Percentiles rank a stretch among this genome's conserved stretches.
Evolutionary conservation across 1,140 invertebrate genomes (phyloP).

Genomic region (Leptinotarsa defecta): DNA sequence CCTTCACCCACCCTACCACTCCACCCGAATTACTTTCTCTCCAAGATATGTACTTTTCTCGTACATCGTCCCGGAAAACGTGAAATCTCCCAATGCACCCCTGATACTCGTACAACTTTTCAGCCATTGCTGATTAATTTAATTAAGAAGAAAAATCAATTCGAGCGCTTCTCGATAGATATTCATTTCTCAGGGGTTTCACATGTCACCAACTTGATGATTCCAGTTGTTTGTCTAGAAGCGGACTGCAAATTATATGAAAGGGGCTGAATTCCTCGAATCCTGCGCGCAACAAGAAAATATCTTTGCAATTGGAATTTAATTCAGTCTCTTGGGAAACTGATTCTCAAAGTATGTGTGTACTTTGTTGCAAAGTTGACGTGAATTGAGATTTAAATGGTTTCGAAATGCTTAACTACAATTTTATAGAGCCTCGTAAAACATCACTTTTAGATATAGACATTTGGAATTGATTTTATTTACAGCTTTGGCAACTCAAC

Average conservation of each 20-base stretch:
- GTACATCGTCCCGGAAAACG: slow-evolving; percentile 65
- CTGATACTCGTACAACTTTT: slow-evolving; percentile 80
- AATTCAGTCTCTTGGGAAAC: slow-evolving; percentile 1
- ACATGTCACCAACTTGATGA: not conserved
- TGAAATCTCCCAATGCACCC: slow-evolving; percentile 75
- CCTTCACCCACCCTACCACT: slow-evolving; percentile 52
- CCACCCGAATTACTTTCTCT: slow-evolving; percentile 63
- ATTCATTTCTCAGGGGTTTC: not conserved
- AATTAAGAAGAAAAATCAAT: not conserved
- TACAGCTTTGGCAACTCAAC: no score
- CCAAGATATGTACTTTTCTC: slow-evolving; percentile 64
- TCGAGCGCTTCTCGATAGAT: not conserved
- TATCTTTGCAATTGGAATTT: not conserved
- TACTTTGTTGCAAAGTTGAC: not conserved
- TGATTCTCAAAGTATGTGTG: not conserved
- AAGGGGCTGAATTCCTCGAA: not conserved
- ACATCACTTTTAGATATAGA: no score
- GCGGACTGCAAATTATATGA: not conserved
- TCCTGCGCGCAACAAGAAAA: not conserved
- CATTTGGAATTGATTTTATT: no score
- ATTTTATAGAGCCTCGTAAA: no score
- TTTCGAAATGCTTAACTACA: no score
- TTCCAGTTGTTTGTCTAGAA: slow-evolving; percentile 8
- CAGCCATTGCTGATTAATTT: slow-evolving; percentile 50
- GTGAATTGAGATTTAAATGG: no score